phyloP scores from a whole-genome alignment of 2,888 invertebrate species.

The Drosophila flavopinicola region DNA sequence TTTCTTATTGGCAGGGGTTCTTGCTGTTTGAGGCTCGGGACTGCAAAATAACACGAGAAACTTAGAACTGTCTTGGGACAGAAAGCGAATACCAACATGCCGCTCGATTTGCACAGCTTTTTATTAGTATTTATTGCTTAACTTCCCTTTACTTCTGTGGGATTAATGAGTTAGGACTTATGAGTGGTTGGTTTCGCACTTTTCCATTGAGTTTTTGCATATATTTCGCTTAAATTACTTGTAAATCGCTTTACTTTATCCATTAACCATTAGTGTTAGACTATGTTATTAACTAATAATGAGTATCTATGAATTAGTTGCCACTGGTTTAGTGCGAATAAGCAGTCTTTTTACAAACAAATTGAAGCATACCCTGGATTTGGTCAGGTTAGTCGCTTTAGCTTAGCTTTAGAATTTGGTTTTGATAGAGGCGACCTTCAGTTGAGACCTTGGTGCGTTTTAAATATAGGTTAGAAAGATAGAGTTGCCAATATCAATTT shows the following conservation, averaged over 20 bases:
- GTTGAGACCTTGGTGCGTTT: slow-evolving; percentile 41
- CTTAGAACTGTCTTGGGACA: slow-evolving; percentile 11
- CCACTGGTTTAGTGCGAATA: slow-evolving; percentile 36
- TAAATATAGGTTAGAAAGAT: slow-evolving; percentile 15
- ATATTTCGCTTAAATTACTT: slow-evolving; percentile 13
- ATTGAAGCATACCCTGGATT: slow-evolving; percentile 36
- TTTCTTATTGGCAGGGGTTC: slow-evolving; percentile 41
- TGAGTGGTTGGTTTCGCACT: neutral
- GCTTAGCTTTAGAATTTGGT: slow-evolving; percentile 41
- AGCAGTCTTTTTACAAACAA: slow-evolving; percentile 62
- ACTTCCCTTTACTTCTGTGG: neutral
- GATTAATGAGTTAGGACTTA: slow-evolving; percentile 5
- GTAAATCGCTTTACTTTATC: slow-evolving; percentile 25
- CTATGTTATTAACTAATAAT: slow-evolving; percentile 24
- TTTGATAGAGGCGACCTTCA: slow-evolving; percentile 24
- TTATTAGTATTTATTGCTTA: slow-evolving; percentile 1
- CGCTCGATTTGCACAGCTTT: neutral
- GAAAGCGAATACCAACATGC: neutral
- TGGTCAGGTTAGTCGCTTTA: slow-evolving; percentile 54
- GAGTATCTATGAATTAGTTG: slow-evolving; percentile 45
- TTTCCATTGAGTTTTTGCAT: neutral
- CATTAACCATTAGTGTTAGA: slow-evolving; percentile 47
- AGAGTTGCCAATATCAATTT: slow-evolving; percentile 14
- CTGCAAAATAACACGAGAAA: slow-evolving; percentile 33
- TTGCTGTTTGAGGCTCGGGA: slow-evolving; percentile 1